A percentile compares a stretch with the other conserved stretches of the same genome.
Conservation (phyloP, 2,888 invertebrate species). For the Timandra comae region DNA sequence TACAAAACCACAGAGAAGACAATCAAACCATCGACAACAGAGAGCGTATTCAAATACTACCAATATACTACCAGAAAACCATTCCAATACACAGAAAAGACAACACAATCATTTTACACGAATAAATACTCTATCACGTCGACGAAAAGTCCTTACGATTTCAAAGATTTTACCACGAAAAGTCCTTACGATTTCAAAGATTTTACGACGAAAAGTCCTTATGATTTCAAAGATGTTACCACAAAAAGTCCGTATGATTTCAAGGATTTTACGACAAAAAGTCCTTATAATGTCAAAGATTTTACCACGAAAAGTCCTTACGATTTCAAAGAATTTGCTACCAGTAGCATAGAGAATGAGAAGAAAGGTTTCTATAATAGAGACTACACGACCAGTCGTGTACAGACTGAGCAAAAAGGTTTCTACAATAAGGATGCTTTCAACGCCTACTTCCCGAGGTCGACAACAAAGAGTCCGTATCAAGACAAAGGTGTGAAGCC, state of each 20-base stretch:
- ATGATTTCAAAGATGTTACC: slow-evolving; percentile 50
- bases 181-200: slow-evolving; percentile 76
- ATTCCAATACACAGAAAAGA: slow-evolving; percentile 42
- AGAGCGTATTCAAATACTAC: slow-evolving; percentile 41
- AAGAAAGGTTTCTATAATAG: slow-evolving; percentile 58
- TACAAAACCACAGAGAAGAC: slow-evolving; percentile 29
- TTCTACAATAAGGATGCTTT: slow-evolving; percentile 59
- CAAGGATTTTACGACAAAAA: slow-evolving; percentile 40
- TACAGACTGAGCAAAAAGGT: too few relatives aligned
- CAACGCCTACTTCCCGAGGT: slow-evolving; percentile 50
- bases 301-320: too few relatives aligned
- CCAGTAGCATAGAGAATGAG: too few relatives aligned
- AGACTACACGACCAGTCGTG: too few relatives aligned
- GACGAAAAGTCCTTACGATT: slow-evolving; percentile 76
- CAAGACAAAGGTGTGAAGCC: slow-evolving; percentile 56
- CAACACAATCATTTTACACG: slow-evolving; percentile 40
- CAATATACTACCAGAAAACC: slow-evolving; percentile 41
- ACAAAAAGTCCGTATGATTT: slow-evolving; percentile 75
- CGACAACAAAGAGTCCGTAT: slow-evolving; percentile 74
- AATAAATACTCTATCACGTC: slow-evolving; percentile 67
- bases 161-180: slow-evolving; percentile 63
- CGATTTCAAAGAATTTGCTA: too few relatives aligned
- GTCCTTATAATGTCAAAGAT: too few relatives aligned
- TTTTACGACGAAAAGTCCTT: slow-evolving; percentile 70
- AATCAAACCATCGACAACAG: slow-evolving; percentile 32